phyloP scores from a whole-genome alignment of 2,113 vertebrate species.

The Ia io region DNA sequence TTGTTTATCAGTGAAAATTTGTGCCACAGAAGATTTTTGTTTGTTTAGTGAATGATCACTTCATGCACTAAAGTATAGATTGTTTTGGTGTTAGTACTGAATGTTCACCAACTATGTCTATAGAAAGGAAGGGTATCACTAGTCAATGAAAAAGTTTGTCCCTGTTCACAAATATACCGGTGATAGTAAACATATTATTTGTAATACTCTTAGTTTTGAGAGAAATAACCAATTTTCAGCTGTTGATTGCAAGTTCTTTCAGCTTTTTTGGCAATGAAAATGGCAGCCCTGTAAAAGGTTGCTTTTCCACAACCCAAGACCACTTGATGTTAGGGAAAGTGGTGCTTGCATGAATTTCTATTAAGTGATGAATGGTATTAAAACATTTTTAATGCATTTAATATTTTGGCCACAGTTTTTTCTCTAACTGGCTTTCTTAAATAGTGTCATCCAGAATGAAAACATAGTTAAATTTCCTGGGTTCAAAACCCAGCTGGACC shows the following conservation, averaged over 20 bases:
- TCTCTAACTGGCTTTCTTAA: neutral
- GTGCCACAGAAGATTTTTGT: neutral
- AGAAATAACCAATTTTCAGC: neutral
- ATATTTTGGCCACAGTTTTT: neutral
- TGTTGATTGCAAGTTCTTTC: neutral
- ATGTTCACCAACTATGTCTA: neutral
- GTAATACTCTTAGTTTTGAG: neutral
- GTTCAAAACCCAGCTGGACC: neutral
- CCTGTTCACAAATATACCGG: neutral
- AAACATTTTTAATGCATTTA: neutral
- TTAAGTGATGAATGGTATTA: neutral
- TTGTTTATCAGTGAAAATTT: neutral
- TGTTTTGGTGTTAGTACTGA: neutral
- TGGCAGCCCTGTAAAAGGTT: neutral
- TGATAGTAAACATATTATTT: neutral
- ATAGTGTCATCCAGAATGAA: neutral
- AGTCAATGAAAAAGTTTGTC: neutral
- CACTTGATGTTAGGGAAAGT: neutral
- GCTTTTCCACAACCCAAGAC: neutral
- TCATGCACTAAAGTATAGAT: neutral
- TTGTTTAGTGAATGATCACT: neutral
- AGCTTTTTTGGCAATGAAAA: slow-evolving; percentile 8
- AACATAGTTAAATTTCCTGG: neutral
- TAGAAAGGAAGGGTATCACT: neutral
- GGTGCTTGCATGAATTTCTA: neutral